Evolutionary conservation across 2,888 invertebrate genomes (phyloP).

Genomic region (Tipula unca): DNA sequence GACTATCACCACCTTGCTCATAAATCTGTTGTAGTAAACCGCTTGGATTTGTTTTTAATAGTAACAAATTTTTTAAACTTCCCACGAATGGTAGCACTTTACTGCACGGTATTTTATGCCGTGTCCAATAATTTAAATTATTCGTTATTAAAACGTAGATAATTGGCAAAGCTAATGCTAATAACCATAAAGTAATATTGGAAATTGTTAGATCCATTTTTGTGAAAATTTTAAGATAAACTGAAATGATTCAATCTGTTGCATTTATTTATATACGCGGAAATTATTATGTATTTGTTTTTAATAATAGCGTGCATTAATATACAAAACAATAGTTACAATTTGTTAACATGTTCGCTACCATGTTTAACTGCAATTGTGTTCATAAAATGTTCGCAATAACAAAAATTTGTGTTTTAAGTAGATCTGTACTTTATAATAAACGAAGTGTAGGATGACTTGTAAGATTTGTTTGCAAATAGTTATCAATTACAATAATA

Average conservation of each 20-base stretch:
- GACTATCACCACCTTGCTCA: conserved; percentile 29
- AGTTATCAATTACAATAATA: background rate
- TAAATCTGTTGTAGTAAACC: conserved; percentile 22
- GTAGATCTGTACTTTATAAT: background rate
- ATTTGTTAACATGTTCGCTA: background rate
- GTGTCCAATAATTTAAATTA: background rate
- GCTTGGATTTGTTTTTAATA: background rate
- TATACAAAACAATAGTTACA: background rate
- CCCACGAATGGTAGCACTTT: background rate
- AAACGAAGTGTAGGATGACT: background rate
- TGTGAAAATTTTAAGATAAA: background rate
- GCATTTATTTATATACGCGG: background rate
- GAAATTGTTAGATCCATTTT: background rate
- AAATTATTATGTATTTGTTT: background rate
- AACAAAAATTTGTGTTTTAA: too few relatives aligned
- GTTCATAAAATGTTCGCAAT: background rate
- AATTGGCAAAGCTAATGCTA: background rate
- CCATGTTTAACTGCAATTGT: background rate
- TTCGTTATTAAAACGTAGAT: background rate
- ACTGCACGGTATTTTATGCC: background rate
- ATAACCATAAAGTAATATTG: background rate
- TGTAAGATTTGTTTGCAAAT: background rate
- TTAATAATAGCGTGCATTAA: background rate
- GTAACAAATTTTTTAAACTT: background rate
- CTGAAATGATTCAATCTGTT: background rate